Evolutionary conservation across 2,888 invertebrate genomes (phyloP), one percentile per base, ranked within the genome.

Genomic region (Cyclophora punctaria): DNA sequence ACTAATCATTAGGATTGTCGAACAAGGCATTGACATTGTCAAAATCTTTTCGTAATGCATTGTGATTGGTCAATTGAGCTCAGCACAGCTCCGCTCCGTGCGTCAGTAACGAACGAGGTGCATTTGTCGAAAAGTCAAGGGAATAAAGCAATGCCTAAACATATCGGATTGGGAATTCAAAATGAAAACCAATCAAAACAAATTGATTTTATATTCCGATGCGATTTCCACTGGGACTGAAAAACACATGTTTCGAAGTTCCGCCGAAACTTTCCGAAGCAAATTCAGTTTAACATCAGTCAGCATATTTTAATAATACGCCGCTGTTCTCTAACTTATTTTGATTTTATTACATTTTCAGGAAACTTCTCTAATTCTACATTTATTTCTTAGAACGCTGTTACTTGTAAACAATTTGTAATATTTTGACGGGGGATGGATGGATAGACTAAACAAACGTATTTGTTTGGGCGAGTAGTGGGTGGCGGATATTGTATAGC

Each of bases 281-380:
- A 63, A 71, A 72, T 73, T 69, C 60, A 63, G 66, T 64, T 64
- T 58, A 51, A 60, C 58, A 56, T 62, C 56, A 59, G 60, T 62
- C 65, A 67, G 20, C 20, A 20, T 20, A 20, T 20, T 66, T 58
- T 63, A 59, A 58, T 63, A 63, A 62, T 53, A 60, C 56, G 54
- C 48, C 50, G 59, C 52, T 52, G 44, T 20, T 20, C 40, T 40
- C 56, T 43, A 73, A 71, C 58, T 70, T 75, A 4, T 69, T 67
- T 69, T 68, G 64, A 71, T 71, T 66, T 64, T 50, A 60, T 66
- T 43, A 47, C 53, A 65, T 62, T 63, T 59, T 60, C 52, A 47
- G 46, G 48, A 55, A 60, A 52, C 50, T 62, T 65, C 64, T 59
- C 49, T 45, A 53, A 60, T 53, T 47, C 46, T 49, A 47, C 50